Percentiles rank a stretch among this genome's conserved stretches.
Evolutionary conservation across 2,888 invertebrate species (phyloP).

Genomic region (Boloria euphrosyne): DNA sequence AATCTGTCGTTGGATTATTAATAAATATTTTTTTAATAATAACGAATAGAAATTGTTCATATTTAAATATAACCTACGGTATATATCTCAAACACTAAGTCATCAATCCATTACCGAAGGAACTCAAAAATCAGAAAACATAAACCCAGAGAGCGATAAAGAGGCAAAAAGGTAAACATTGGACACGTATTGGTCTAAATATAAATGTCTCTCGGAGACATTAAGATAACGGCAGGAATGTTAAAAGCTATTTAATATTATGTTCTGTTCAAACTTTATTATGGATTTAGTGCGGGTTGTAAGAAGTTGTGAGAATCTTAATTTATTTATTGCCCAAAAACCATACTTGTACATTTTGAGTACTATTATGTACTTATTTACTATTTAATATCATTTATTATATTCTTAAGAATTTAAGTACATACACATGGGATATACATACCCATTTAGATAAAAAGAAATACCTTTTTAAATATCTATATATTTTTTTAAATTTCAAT

Average conservation of each 20-base stretch:
- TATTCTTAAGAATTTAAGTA: too few relatives aligned
- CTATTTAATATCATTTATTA: too few relatives aligned
- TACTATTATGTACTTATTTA: too few relatives aligned
- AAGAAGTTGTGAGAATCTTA: constrained; percentile 21
- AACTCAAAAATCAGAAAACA: constrained; percentile 60
- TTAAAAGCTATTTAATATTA: constrained; percentile 84
- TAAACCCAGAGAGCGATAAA: constrained; percentile 58
- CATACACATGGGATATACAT: too few relatives aligned
- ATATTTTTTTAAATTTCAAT: too few relatives aligned
- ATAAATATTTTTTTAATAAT: too few relatives aligned
- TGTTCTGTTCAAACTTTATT: constrained; percentile 81
- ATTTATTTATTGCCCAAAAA: background rate
- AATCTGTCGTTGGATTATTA: too few relatives aligned
- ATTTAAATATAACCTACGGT: too few relatives aligned
- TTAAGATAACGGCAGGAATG: constrained; percentile 77
- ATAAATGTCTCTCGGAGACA: constrained; percentile 76
- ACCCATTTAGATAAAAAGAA: too few relatives aligned
- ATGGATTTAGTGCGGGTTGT: constrained; percentile 39
- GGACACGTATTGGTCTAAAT: constrained; percentile 79
- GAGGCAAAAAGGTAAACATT: constrained; percentile 77
- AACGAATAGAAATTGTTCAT: too few relatives aligned
- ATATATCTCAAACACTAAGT: background rate
- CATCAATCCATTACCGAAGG: constrained; percentile 40
- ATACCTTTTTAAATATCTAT: too few relatives aligned
- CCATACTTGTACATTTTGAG: too few relatives aligned